phyloP scores from a whole-genome alignment of 2,113 vertebrate species.

The Rhea americana region DNA sequence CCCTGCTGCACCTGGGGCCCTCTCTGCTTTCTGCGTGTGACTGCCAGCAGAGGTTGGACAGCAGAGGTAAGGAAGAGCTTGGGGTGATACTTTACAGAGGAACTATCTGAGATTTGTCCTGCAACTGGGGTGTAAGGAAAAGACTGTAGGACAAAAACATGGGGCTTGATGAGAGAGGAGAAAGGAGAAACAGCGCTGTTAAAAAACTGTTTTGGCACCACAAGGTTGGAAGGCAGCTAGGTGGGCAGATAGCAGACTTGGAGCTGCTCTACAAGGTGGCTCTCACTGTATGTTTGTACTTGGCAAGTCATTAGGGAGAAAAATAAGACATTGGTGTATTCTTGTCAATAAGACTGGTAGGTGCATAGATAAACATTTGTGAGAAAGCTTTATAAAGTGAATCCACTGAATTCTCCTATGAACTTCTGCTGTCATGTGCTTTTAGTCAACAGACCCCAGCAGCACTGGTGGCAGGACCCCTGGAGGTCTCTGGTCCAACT shows the following conservation, averaged over 20 bases:
- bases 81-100: not conserved
- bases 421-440: too few species aligned
- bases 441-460: too few species aligned
- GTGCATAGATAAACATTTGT: not conserved
- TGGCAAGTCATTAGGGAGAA: not conserved
- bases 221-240: not conserved
- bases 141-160: not conserved
- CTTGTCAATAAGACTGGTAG: not conserved
- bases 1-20: not conserved
- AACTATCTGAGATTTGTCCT: not conserved
- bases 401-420: too few species aligned
- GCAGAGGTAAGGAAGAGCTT: not conserved
- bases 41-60: not conserved
- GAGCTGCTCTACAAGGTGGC: not conserved
- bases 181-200: not conserved
- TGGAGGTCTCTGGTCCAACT: too few species aligned
- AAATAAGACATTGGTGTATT: fast-evolving
- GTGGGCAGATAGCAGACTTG: not conserved
- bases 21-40: not conserved
- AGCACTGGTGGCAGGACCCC: too few species aligned
- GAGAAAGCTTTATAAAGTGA: not conserved
- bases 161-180: not conserved
- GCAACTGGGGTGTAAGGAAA: not conserved
- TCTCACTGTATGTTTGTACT: not conserved
- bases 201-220: not conserved